phyloP scores from a whole-genome alignment of 2,888 invertebrate species.

The Congeria kusceri region DNA sequence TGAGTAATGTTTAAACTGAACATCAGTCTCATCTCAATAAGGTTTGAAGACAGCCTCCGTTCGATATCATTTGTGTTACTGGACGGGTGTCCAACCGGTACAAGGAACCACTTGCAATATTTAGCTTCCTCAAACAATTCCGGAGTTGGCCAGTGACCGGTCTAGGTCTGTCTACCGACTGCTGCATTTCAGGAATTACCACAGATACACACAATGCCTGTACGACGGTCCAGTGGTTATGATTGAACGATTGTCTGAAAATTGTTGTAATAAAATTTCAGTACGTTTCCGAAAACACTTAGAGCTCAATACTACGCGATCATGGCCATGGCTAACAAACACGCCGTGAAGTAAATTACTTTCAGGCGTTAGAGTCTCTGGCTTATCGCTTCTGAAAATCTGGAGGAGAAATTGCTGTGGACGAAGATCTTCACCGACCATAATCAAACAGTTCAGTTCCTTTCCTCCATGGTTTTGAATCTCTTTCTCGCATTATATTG shows the following conservation, averaged over 20 bases:
- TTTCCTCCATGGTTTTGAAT: background rate
- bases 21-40: background rate
- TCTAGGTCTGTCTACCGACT: background rate
- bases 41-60: background rate
- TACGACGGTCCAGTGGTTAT: background rate
- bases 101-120: background rate
- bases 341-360: too few species aligned
- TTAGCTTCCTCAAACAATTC: background rate
- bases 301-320: too few species aligned
- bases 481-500: background rate
- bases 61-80: background rate
- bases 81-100: background rate
- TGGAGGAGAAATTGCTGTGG: background rate
- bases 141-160: background rate
- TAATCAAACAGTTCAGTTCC: background rate
- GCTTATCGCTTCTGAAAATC: background rate
- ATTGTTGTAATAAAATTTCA: too few species aligned
- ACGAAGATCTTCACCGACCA: background rate
- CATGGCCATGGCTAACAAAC: too few species aligned
- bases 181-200: background rate
- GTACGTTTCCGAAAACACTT: too few species aligned
- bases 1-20: constrained; percentile 8
- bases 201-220: background rate
- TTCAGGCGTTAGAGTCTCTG: background rate
- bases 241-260: too few species aligned